Evolutionary conservation across 2,113 vertebrate genomes (phyloP).

Genomic region (Poicephalus gulielmi): DNA sequence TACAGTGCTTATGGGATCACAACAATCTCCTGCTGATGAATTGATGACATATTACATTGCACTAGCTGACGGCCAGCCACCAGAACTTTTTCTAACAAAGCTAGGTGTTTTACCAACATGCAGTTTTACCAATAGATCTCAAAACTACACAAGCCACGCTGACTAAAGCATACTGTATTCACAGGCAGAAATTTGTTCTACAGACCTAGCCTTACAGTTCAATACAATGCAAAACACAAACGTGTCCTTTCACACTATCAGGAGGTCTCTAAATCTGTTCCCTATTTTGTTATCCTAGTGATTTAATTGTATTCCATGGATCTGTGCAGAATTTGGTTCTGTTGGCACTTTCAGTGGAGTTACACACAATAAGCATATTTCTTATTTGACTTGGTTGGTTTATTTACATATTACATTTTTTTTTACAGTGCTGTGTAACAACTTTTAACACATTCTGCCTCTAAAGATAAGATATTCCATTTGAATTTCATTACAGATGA

Average conservation of each 20-base stretch:
- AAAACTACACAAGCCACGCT: accelerated
- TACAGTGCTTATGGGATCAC: background rate
- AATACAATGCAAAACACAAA: background rate
- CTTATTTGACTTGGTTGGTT: background rate
- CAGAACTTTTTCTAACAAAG: background rate
- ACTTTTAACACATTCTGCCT: background rate
- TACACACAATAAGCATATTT: background rate
- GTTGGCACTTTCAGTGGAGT: background rate
- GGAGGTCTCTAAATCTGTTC: background rate
- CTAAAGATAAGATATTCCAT: background rate
- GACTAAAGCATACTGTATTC: background rate
- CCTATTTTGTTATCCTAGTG: background rate
- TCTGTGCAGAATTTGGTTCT: background rate
- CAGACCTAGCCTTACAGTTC: background rate
- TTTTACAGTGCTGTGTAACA: background rate
- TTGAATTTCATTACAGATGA: background rate
- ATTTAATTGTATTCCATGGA: background rate
- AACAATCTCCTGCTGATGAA: background rate
- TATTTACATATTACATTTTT: background rate
- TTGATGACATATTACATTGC: background rate
- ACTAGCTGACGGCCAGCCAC: background rate
- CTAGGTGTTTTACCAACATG: background rate
- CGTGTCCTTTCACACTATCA: background rate
- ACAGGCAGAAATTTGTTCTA: background rate
- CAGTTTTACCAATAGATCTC: background rate